phyloP scores from a whole-genome alignment of 2,888 invertebrate genomes.

The Lamellibrachia satsuma region DNA sequence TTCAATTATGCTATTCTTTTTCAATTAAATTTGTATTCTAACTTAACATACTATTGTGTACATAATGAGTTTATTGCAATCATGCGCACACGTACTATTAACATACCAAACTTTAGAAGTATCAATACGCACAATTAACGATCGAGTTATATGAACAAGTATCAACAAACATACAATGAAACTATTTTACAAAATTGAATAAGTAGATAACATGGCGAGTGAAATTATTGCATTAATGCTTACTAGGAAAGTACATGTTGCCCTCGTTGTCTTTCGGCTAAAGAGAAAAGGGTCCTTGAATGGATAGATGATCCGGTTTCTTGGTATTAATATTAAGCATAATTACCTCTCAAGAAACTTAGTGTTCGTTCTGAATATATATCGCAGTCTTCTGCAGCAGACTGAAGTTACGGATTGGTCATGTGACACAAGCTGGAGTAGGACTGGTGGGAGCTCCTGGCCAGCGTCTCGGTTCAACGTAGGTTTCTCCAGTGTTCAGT shows the following conservation, averaged over 20 bases:
- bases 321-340: too few relatives aligned
- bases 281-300: not conserved
- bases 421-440: too few relatives aligned
- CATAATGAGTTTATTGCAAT: not conserved
- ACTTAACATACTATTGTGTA: not conserved
- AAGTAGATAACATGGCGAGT: not conserved
- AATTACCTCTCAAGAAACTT: too few relatives aligned
- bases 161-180: not conserved
- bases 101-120: not conserved
- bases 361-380: too few relatives aligned
- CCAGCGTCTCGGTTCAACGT: too few relatives aligned
- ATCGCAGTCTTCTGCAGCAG: too few relatives aligned
- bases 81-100: not conserved
- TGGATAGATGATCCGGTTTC: too few relatives aligned
- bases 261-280: not conserved
- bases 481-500: too few relatives aligned
- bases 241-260: not conserved
- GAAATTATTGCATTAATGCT: not conserved
- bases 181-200: not conserved
- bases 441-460: too few relatives aligned
- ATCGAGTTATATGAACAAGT: not conserved
- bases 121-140: not conserved
- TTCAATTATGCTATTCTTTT: too few relatives aligned
- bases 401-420: too few relatives aligned
- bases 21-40: too few relatives aligned